A percentile compares a stretch with the other conserved stretches of the same genome.
Conservation (phyloP, 2,113 vertebrate species). For the Thymallus thymallus region DNA sequence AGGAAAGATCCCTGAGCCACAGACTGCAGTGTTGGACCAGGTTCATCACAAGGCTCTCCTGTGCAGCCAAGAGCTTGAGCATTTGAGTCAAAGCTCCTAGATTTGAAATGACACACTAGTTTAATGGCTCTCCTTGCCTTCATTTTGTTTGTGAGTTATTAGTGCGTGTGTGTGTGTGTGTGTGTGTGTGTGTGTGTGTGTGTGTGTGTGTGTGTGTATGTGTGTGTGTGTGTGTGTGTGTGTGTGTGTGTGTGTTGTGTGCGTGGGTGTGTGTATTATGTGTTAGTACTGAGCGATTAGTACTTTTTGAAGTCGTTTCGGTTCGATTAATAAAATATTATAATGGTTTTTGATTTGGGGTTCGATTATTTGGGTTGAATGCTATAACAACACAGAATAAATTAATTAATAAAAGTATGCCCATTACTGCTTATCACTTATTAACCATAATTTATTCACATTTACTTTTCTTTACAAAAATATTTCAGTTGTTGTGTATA, state of each 20-base stretch:
- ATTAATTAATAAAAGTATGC: too few relatives aligned
- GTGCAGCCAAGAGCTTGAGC: conserved; percentile 12
- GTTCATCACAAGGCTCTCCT: too few relatives aligned
- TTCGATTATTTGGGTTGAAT: too few relatives aligned
- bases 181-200: not conserved
- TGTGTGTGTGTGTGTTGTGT: not conserved
- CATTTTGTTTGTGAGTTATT: not conserved
- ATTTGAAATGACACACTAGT: conserved; percentile 37
- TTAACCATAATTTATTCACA: too few relatives aligned
- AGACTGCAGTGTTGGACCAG: too few relatives aligned
- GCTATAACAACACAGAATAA: too few relatives aligned
- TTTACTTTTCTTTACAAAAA: too few relatives aligned
- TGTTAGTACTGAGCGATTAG: not conserved
- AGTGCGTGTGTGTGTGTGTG: not conserved
- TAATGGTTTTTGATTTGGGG: too few relatives aligned
- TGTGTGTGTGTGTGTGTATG: not conserved
- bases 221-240: not conserved
- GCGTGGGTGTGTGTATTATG: not conserved
- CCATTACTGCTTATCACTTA: too few relatives aligned
- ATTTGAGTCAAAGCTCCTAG: conserved; percentile 17
- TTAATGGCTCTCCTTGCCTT: conserved; percentile 18
- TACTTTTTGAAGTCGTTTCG: not conserved
- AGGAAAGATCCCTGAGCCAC: not conserved
- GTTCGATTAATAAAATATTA: too few relatives aligned
- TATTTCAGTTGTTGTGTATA: too few relatives aligned